These are phyloP conservation scores for Passer montanus DNA, from an alignment of 2,113 vertebrate species.

Conservation along the genomic window DNA sequence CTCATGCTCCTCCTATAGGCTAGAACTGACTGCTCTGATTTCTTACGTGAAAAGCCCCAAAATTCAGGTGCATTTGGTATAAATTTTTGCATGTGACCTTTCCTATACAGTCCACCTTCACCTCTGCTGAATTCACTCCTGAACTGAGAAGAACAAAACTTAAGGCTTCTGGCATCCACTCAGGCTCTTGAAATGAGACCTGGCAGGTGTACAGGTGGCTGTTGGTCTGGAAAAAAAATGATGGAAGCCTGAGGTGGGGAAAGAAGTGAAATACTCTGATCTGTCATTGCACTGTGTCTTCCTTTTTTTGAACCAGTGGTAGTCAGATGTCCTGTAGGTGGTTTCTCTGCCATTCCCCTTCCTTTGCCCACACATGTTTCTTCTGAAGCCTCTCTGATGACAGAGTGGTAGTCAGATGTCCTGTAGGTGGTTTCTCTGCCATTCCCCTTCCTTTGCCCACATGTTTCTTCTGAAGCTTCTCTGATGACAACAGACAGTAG, in stretches of 20 bases:
- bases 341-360: background rate
- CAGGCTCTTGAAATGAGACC: background rate
- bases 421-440: background rate
- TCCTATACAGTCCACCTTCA: background rate
- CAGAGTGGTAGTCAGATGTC: background rate
- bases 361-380: background rate
- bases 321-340: background rate
- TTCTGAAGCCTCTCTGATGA: background rate
- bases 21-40: background rate
- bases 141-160: background rate
- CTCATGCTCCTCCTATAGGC: background rate
- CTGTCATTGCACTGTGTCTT: background rate
- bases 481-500: background rate
- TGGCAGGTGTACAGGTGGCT: background rate
- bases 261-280: background rate
- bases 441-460: background rate
- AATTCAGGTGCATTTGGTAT: background rate
- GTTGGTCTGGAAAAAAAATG: background rate
- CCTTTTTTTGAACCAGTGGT: background rate
- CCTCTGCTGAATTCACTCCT: background rate
- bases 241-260: fast-evolving
- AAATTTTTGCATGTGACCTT: background rate
- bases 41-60: background rate
- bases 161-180: background rate
- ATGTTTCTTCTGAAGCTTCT: background rate